These are phyloP conservation scores for Mustela nigripes DNA, from an alignment of 2,113 vertebrate genomes.

Conservation along the genomic window DNA sequence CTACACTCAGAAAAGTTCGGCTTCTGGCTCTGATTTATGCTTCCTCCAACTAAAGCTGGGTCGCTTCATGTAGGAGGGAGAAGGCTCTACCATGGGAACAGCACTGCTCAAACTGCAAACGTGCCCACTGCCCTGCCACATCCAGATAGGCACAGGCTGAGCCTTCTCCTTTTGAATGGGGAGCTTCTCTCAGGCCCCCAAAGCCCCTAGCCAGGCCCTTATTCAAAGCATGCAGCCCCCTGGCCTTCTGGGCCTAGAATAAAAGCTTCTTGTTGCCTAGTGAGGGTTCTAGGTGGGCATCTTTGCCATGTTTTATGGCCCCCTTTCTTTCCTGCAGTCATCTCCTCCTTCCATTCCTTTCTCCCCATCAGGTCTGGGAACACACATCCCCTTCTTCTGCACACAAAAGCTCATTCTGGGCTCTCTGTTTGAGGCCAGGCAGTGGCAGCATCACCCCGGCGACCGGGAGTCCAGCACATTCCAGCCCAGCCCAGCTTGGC, in stretches of 20 bases:
- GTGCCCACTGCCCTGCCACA: background rate
- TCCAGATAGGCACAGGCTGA: fast-evolving
- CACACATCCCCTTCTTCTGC: background rate
- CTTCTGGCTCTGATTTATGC: background rate
- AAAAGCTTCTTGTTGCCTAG: slow-evolving; percentile 60
- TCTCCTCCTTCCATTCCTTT: background rate
- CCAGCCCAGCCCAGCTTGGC: background rate
- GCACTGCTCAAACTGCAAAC: background rate
- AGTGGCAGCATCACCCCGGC: slow-evolving; percentile 54
- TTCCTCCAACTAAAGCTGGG: background rate
- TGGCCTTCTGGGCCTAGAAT: background rate
- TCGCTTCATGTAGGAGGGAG: background rate
- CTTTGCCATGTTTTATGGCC: background rate
- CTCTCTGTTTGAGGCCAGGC: slow-evolving; percentile 62
- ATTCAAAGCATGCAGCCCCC: background rate
- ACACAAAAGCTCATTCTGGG: slow-evolving; percentile 77
- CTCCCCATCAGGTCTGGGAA: slow-evolving; percentile 42
- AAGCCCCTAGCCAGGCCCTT: background rate
- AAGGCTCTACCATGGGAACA: background rate
- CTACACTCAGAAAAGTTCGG: background rate
- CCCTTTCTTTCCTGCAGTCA: background rate
- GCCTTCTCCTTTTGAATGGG: background rate
- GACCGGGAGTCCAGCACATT: slow-evolving; percentile 38
- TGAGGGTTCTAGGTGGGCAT: background rate
- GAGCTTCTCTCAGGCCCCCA: background rate